Conservation (phyloP, 2,888 invertebrate genomes). For the Drosophila tripunctata region DNA sequence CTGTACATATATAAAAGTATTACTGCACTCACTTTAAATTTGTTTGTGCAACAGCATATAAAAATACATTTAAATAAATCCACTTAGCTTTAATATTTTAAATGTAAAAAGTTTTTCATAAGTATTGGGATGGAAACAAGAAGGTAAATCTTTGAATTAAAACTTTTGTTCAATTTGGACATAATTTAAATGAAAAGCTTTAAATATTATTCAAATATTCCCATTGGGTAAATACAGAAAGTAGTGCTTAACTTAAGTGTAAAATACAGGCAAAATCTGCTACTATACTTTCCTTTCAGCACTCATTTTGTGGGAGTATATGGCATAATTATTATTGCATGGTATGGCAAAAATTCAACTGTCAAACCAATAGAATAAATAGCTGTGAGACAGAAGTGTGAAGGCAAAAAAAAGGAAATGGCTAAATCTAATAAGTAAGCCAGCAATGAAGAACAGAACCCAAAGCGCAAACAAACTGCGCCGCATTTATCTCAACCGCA, state of each 20-base stretch:
- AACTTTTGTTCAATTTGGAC: too few relatives aligned
- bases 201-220: too few relatives aligned
- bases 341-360: slow-evolving; percentile 13
- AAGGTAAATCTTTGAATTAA: too few relatives aligned
- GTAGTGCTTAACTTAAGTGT: too few relatives aligned
- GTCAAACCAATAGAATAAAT: slow-evolving; percentile 25
- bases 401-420: slow-evolving; percentile 21
- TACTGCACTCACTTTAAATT: background rate
- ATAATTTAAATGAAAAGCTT: too few relatives aligned
- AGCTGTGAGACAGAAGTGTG: slow-evolving; percentile 8
- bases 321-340: slow-evolving; percentile 12
- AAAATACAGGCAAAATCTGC: background rate
- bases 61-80: background rate
- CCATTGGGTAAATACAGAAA: too few relatives aligned
- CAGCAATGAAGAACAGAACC: slow-evolving; percentile 28
- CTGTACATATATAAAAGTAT: background rate
- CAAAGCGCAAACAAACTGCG: slow-evolving; percentile 63
- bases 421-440: slow-evolving; percentile 65
- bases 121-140: too few relatives aligned
- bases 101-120: too few relatives aligned
- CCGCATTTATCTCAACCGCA: slow-evolving; percentile 72
- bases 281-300: background rate
- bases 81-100: background rate
- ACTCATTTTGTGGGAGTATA: background rate
- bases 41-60: background rate